Evolutionary conservation across 92 coral and sea anemone genomes (phyloP), one percentile per base, ranked within the genome.

Genomic region (Ricordea florida): DNA sequence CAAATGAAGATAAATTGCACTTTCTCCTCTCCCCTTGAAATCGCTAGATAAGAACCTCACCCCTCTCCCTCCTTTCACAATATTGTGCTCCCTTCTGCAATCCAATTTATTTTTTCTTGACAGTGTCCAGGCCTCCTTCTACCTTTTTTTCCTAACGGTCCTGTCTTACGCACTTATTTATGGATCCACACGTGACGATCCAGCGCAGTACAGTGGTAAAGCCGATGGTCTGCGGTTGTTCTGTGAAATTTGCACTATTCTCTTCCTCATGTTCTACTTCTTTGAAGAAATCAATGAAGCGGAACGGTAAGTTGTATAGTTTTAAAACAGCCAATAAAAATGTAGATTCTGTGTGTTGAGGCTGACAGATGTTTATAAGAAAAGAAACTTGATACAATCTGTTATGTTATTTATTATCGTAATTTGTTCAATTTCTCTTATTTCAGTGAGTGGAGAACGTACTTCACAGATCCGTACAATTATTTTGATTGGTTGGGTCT

Each of bases 401-500:
- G 5, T 5, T 4, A 5, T 16, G n/a, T 20, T 11, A 1, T 1
- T 8, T 1, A 55, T 11, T n/a, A 11, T 10, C 1, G 16, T 3
- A 3, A 8, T 17, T 4, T 34, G 9, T 40, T 35, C 5, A 21
- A 27, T 47, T 4, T 30, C 40, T 57, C 40, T 41, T 13, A 46
- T 65, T 63, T 22, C 67, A 92, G 97, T 33, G 97, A 92, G 41
- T 79, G 85, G 46, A 23, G 49, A 28, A 36, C 65, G 14, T 92
- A 92, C 57, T 78, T 76, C 82, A 74, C 53, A 25, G 97, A 92
- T 57, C 89, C 91, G 3, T 85, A 89, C 61, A 92, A 92, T 57
- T 85, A 82, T 62, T 89, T 92, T 78, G 97, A 92, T 75, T 92
- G 97, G 97, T 40, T 84, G 48, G 97, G 92, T 5, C 89, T 92